A percentile compares a stretch with the other conserved stretches of the same genome.
phyloP scores from a whole-genome alignment of 2,888 invertebrate species.

The Drosophila ustulata region DNA sequence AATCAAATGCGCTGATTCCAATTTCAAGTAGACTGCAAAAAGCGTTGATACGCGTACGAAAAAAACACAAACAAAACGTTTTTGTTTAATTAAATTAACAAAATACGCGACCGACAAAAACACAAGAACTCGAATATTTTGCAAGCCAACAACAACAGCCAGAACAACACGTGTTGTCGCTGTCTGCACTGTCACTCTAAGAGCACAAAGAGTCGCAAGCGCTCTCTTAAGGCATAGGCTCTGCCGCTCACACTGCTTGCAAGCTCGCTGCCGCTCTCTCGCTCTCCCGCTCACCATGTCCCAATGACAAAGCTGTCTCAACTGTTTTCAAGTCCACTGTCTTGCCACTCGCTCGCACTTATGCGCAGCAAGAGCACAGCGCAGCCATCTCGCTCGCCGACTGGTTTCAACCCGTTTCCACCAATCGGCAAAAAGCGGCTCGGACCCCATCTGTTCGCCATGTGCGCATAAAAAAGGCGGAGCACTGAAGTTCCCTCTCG shows the following conservation, averaged over 20 bases:
- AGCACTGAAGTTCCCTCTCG: constrained; percentile 50
- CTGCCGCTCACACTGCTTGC: constrained; percentile 38
- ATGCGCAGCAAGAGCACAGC: constrained; percentile 10
- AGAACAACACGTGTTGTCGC: constrained; percentile 59
- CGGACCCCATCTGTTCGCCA: constrained; percentile 44
- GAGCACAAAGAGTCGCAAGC: constrained; percentile 35
- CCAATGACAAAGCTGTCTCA: constrained; percentile 42
- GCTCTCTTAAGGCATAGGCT: constrained; percentile 55
- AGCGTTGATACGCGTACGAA: constrained; percentile 34
- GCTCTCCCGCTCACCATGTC: constrained; percentile 44
- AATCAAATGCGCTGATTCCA: constrained; percentile 68
- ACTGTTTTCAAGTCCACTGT: constrained; percentile 26
- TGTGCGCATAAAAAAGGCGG: constrained; percentile 71
- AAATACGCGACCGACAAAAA: constrained; percentile 64
- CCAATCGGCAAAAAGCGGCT: constrained; percentile 77
- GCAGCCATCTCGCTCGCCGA: constrained; percentile 67
- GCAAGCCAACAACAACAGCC: constrained; percentile 45
- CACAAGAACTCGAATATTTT: constrained; percentile 59
- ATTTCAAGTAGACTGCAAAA: constrained; percentile 62
- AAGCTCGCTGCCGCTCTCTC: constrained; percentile 24
- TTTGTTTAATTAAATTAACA: constrained; percentile 79
- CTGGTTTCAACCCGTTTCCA: constrained; percentile 60
- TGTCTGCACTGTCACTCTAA: constrained; percentile 42
- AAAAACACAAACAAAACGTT: constrained; percentile 78
- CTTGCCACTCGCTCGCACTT: constrained; percentile 52